Base-by-base conservation (phyloP, 1,140 invertebrate species). In the Leguminivora glycinivorella region DNA sequence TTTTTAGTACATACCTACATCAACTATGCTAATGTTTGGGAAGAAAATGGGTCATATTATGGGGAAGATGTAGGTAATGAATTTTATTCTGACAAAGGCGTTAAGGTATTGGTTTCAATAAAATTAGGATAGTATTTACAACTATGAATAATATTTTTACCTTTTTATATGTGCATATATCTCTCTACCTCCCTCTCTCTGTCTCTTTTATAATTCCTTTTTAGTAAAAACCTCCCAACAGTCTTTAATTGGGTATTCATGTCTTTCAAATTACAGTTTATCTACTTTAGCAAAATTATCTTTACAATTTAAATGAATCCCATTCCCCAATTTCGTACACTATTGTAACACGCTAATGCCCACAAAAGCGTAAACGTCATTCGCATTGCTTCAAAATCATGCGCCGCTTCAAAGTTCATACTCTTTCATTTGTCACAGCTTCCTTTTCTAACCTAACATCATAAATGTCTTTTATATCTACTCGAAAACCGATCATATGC, bases 361-460 rank as follows among this genome's bases (percentile, higher is more conserved):
- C 17, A 29, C 12, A n/a, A 63, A 63, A 63, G 58, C 58, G 58
- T 63, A 63, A 63, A 63, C 58, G 58, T 63, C 58, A 63, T 63
- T 63, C 58, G 58, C 58, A 63, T 63, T 63, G 26, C 58, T 63
- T 31, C 58, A 31, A 63, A 63, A 63, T 63, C 58, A 29, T 26
- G 12, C 25, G 17, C 14, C 58, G 58, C 58, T 63, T 63, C 58
- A 63, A 63, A 63, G 58, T 63, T 63, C 58, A 31, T 63, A 63
- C 26, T n/a, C 58, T 31, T 63, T 34, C 58, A 63, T 63, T 63
- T 63, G 58, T 63, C 58, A 63, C 58, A 63, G 58, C 31, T 63
- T 63, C 58, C 58, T 63, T 19, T 2, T 4, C 14, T 43, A 22
- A 14, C n/a, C 19, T 22, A 68, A 68, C 67, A 14, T 14, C 40